Percentiles rank a stretch among this genome's conserved stretches.
Evolutionary conservation across 2,888 invertebrate species (phyloP).

Genomic region (Encarsia formosa): DNA sequence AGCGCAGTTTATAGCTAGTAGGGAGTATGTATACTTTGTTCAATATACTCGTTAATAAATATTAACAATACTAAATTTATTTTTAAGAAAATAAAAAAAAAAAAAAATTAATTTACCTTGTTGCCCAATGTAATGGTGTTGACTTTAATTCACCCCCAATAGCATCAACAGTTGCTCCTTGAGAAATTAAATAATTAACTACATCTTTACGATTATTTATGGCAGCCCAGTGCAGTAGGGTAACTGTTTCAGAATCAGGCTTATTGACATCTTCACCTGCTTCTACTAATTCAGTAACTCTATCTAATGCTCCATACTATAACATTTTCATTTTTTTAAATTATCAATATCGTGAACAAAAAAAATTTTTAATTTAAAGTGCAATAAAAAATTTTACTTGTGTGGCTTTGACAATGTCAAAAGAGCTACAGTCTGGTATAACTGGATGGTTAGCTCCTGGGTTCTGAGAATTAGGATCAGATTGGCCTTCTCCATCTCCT

Average conservation of each 20-base stretch:
- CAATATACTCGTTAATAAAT: no score
- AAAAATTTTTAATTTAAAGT: no score
- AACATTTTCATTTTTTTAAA: neutral
- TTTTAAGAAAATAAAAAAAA: no score
- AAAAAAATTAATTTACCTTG: conserved; percentile 56
- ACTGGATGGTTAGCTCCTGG: conserved; percentile 39
- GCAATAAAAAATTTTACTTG: conserved; percentile 68
- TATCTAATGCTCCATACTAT: conserved; percentile 80
- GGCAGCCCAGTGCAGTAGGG: conserved; percentile 97
- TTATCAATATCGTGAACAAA: no score
- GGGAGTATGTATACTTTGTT: no score
- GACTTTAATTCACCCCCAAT: conserved; percentile 94
- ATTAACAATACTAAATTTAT: neutral
- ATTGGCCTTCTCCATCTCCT: conserved; percentile 42
- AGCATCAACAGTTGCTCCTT: conserved; percentile 86
- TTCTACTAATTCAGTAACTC: conserved; percentile 82
- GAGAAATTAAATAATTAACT: conserved; percentile 80
- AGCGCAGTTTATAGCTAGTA: no score
- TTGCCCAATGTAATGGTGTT: conserved; percentile 98
- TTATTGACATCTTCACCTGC: conserved; percentile 92
- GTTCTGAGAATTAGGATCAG: conserved; percentile 34
- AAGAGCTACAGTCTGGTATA: conserved; percentile 69
- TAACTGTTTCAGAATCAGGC: conserved; percentile 92
- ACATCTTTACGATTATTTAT: conserved; percentile 96
- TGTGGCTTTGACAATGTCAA: conserved; percentile 92